A percentile compares a stretch with the other conserved stretches of the same genome.
phyloP scores from a whole-genome alignment of 2,113 vertebrate genomes.

The Osmerus mordax region DNA sequence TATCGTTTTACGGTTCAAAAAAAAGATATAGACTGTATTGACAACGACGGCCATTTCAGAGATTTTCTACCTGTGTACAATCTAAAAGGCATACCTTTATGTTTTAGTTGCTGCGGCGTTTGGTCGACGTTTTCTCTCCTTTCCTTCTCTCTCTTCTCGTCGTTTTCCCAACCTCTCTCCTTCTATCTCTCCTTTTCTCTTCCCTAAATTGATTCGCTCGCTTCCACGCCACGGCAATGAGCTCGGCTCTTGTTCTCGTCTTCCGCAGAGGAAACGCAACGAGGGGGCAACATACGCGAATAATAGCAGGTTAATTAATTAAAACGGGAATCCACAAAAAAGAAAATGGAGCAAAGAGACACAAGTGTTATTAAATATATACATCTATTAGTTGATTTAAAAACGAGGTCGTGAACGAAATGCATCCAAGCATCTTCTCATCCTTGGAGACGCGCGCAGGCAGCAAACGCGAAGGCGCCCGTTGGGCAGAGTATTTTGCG shows the following conservation, averaged over 20 bases:
- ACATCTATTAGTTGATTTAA: constrained; percentile 33
- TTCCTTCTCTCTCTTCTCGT: constrained; percentile 36
- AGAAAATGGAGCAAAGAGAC: neutral
- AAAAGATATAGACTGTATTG: constrained; percentile 40
- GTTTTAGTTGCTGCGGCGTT: constrained; percentile 43
- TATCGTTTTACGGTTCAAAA: neutral
- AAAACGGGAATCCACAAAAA: constrained; percentile 53
- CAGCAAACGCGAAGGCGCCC: constrained; percentile 65
- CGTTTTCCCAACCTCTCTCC: constrained; percentile 44
- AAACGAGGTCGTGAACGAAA: constrained; percentile 46
- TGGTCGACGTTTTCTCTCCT: constrained; percentile 52
- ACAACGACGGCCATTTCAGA: constrained; percentile 57
- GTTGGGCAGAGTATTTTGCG: constrained; percentile 63
- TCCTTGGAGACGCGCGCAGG: constrained; percentile 63
- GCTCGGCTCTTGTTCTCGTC: constrained; percentile 65
- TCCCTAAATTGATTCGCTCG: constrained; percentile 64
- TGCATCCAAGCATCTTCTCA: constrained; percentile 60
- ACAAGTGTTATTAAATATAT: neutral
- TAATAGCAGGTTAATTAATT: constrained; percentile 52
- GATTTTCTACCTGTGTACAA: constrained; percentile 43
- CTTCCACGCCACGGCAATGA: constrained; percentile 62
- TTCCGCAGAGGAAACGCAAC: constrained; percentile 73
- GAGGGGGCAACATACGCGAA: constrained; percentile 49
- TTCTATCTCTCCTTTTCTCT: constrained; percentile 41
- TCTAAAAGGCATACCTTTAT: constrained; percentile 56